Percentiles rank a stretch among this genome's conserved stretches.
Conservation (phyloP, 2,797 vertebrate genomes). For the Ficedula albicollis region DNA sequence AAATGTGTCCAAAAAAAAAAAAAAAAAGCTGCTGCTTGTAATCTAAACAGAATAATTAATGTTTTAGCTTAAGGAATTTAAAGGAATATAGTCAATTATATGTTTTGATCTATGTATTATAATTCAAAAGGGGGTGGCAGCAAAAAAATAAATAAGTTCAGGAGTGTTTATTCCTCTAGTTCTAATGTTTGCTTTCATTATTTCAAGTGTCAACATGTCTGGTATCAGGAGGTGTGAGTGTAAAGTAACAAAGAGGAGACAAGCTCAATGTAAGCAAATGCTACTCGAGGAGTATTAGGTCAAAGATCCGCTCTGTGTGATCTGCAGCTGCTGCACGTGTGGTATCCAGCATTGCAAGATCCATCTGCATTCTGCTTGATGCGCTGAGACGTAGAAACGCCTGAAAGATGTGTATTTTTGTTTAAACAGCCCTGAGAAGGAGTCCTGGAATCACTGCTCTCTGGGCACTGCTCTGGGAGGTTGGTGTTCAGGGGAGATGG, state of each 20-base stretch:
- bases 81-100: neutral
- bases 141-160: neutral
- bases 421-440: neutral
- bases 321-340: neutral
- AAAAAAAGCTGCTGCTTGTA: neutral
- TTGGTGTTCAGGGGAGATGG: neutral
- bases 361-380: neutral
- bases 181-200: neutral
- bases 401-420: neutral
- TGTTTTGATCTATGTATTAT: neutral
- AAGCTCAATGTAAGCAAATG: neutral
- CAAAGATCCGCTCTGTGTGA: neutral
- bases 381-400: neutral
- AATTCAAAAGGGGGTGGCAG: neutral
- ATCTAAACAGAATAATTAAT: neutral
- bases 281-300: neutral
- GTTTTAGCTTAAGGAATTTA: neutral
- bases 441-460: fast-evolving
- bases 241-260: neutral
- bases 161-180: neutral
- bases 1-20: neutral
- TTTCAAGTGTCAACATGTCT: neutral
- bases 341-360: neutral
- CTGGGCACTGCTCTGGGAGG: neutral
- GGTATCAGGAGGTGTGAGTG: neutral